A percentile compares a stretch with the other conserved stretches of the same genome.
These are phyloP conservation scores for Eristalinus sepulchralis DNA, from an alignment of 2,888 invertebrate genomes.

Conservation along the genomic window DNA sequence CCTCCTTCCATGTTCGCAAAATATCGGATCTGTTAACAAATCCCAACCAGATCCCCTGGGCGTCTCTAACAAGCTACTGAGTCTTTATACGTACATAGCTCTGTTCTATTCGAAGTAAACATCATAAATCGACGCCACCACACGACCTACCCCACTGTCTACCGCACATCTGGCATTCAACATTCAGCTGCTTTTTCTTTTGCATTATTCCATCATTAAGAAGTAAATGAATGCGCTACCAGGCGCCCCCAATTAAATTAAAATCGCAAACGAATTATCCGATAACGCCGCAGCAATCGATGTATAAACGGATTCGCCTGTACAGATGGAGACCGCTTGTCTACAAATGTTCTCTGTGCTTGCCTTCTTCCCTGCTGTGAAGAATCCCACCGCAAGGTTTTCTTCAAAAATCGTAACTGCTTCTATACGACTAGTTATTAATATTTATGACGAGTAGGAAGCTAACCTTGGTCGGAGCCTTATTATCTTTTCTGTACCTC, in stretches of 20 bases:
- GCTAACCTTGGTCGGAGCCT: not conserved
- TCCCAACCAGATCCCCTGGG: not conserved
- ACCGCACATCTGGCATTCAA: not conserved
- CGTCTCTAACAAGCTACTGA: not conserved
- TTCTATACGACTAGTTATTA: slow-evolving; percentile 1
- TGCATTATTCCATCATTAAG: slow-evolving; percentile 3
- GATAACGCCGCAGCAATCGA: slow-evolving; percentile 3
- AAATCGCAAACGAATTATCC: slow-evolving; percentile 12
- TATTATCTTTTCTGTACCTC: not conserved
- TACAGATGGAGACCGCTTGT: not conserved
- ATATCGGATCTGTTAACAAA: too few relatives aligned
- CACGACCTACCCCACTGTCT: not conserved
- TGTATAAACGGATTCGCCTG: not conserved
- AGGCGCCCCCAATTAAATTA: slow-evolving; percentile 4
- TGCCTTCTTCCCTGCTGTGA: not conserved
- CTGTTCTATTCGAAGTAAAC: not conserved
- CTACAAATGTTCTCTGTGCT: not conserved
- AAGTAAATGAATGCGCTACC: not conserved
- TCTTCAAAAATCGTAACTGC: slow-evolving; percentile 6
- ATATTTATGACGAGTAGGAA: slow-evolving; percentile 10
- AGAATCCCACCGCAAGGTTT: not conserved
- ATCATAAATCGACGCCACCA: slow-evolving; percentile 2
- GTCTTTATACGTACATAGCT: not conserved
- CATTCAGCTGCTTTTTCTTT: not conserved
- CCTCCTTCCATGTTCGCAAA: too few relatives aligned